Conservation (phyloP, 2,888 invertebrate species). For the Listrodromus nycthemerus region DNA sequence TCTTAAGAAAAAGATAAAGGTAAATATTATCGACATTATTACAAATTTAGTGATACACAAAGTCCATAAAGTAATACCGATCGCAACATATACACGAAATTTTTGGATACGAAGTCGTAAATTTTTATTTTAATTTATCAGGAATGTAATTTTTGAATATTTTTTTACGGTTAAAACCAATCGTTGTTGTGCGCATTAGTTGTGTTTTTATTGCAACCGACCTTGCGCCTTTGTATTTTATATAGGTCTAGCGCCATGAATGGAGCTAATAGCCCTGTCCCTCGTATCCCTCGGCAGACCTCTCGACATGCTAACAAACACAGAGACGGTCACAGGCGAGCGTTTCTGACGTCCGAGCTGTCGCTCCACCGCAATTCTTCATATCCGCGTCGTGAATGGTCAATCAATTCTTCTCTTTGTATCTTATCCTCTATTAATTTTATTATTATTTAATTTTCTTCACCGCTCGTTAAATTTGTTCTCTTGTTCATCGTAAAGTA, state of each 20-base stretch:
- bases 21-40: no score
- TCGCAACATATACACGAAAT: no score
- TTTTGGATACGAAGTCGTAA: no score
- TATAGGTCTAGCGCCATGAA: not conserved
- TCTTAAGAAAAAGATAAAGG: no score
- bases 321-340: not conserved
- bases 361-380: constrained; percentile 11
- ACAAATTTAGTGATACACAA: no score
- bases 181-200: not conserved
- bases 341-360: not conserved
- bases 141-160: no score
- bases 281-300: not conserved
- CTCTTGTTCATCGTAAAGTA: not conserved
- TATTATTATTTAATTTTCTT: not conserved
- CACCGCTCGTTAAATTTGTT: not conserved
- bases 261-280: not conserved
- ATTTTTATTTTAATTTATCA: no score
- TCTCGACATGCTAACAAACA: not conserved
- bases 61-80: no score
- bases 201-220: not conserved
- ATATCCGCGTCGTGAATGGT: constrained; percentile 1
- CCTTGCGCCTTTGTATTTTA: not conserved
- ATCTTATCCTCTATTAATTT: constrained; percentile 5
- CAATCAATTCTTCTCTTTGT: not conserved
- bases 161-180: not conserved